Evolutionary conservation across 2,797 vertebrate species (phyloP), one percentile per base, ranked within the genome.

Genomic region (Anguilla marmorata): DNA sequence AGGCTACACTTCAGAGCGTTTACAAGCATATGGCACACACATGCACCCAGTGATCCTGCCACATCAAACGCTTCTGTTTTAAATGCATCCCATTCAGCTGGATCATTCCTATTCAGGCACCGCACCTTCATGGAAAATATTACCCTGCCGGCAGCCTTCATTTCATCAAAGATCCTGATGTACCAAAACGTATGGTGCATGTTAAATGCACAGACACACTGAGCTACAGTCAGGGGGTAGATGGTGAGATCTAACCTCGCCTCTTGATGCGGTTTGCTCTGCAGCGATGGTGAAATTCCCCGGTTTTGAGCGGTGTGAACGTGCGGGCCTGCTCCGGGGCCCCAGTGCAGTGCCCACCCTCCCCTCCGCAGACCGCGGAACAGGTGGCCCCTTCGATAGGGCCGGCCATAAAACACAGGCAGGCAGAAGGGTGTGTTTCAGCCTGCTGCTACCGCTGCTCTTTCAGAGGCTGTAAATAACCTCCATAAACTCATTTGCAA

Each of bases 361-460:
- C 27, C 9, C n/a, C 80, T 85, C 87, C 88, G 86, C 63, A 79
- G 85, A 74, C 89, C 87, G 1, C 82, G 79, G 89, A 90, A 90
- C 90, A 91, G 86, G 88, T 86, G 88, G 91, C 87, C 88, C 89
- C 90, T 90, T 91, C 86, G 88, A 89, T 90, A 88, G 90, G 88
- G 79, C 80, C 85, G 76, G 86, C 87, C 88, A 86, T 84, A 89
- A 90, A 87, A 87, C 87, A 85, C 37, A 54, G 50, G 72, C 33
- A 88, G 41, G 63, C 69, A 56, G 33, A 85, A 37, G 50, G 66
- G 89, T 87, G 84, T 76, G 82, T 88, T 89, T 69, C 84, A 21
- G 89, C 66, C 85, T 56, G 80, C 89, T 84, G 90, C 89, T 89
- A 85, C 88, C 86, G 90, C 82, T 89, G 89, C 86, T 84, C 87